Conservation (phyloP, 2,113 vertebrate species). For the Pterophyllum scalare region DNA sequence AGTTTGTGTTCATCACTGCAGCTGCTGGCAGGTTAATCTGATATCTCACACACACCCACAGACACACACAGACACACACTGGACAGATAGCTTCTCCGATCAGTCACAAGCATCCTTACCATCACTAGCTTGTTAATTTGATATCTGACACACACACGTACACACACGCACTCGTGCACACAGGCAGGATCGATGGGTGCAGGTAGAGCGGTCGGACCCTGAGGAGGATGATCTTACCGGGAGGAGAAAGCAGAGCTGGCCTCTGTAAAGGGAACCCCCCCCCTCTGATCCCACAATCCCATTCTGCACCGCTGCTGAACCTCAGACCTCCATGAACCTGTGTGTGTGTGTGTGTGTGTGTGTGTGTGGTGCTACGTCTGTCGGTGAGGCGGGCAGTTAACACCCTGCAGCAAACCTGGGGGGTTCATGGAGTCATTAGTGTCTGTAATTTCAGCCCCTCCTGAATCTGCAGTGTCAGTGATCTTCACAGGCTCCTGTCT, state of each 20-base stretch:
- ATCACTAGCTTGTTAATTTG: neutral
- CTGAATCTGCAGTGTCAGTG: slow-evolving; percentile 42
- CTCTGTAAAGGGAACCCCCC: slow-evolving; percentile 59
- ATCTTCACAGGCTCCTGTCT: slow-evolving; percentile 1
- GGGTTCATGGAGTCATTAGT: slow-evolving; percentile 1
- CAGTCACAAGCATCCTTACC: neutral
- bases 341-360: slow-evolving; percentile 4
- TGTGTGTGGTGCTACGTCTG: neutral
- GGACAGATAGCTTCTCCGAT: neutral
- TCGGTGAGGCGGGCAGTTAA: neutral
- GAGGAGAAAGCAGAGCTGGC: slow-evolving; percentile 62
- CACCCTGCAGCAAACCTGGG: neutral
- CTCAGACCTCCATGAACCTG: neutral
- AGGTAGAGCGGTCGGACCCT: slow-evolving; percentile 57
- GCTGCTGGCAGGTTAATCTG: neutral
- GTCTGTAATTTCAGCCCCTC: slow-evolving; percentile 63
- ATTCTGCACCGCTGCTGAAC: slow-evolving; percentile 28
- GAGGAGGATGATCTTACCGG: slow-evolving; percentile 74
- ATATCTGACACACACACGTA: neutral
- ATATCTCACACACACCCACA: neutral
- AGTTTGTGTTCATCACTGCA: neutral
- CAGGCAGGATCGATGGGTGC: slow-evolving; percentile 57
- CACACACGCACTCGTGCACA: neutral
- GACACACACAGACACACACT: neutral
- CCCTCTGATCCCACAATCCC: slow-evolving; percentile 51